A percentile compares a stretch with the other conserved stretches of the same genome.
Evolutionary conservation across 1,140 invertebrate genomes (phyloP).

Genomic region (Nymphalis io): DNA sequence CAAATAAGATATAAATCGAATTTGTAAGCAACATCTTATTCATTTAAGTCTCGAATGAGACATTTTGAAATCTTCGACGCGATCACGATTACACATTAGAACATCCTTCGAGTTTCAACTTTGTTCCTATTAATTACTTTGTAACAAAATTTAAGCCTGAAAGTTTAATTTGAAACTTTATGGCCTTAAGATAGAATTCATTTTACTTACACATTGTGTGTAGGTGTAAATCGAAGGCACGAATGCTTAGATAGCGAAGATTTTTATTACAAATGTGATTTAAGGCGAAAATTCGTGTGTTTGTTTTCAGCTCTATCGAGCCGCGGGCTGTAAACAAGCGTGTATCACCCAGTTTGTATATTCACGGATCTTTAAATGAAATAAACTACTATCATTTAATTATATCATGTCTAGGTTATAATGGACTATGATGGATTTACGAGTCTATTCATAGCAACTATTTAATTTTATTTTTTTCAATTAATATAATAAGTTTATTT

Average conservation of each 20-base stretch:
- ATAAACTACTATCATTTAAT: not conserved
- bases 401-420: not conserved
- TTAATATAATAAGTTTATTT: too few relatives aligned
- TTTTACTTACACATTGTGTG: not conserved
- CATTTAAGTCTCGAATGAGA: constrained; percentile 26
- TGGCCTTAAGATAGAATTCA: not conserved
- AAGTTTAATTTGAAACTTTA: not conserved
- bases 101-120: constrained; percentile 12
- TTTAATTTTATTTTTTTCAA: too few relatives aligned
- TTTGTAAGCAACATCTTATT: constrained; percentile 29
- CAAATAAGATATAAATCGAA: constrained; percentile 30
- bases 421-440: too few relatives aligned
- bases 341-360: not conserved
- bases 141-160: not conserved
- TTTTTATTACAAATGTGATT: constrained; percentile 32
- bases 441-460: too few relatives aligned
- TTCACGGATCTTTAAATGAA: not conserved
- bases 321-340: constrained; percentile 16
- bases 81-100: constrained; percentile 17
- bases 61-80: constrained; percentile 6
- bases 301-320: not conserved
- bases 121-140: constrained; percentile 30
- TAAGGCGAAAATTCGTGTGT: constrained; percentile 15
- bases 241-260: constrained; percentile 6
- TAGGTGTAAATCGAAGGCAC: constrained; percentile 17